Evolutionary conservation across 2,113 vertebrate species (phyloP).

Genomic region (Crocuta crocuta): DNA sequence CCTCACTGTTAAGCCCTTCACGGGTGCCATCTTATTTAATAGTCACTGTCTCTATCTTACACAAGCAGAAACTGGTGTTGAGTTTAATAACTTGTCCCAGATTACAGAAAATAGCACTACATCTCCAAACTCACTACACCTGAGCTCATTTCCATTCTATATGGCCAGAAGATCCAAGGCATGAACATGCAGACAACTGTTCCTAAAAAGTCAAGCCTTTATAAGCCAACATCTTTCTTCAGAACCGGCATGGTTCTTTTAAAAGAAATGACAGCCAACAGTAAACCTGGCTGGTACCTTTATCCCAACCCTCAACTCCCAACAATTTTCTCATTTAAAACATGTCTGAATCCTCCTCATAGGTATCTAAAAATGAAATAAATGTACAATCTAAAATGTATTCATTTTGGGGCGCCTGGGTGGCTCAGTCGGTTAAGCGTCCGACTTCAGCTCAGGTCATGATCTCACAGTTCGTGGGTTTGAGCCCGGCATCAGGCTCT

Average conservation of each 20-base stretch:
- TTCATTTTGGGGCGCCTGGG: background rate
- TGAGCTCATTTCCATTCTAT: background rate
- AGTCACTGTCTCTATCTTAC: background rate
- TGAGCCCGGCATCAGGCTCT: too few species aligned
- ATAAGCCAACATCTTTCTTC: background rate
- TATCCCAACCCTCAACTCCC: background rate
- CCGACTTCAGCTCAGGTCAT: too few species aligned
- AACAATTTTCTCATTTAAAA: constrained; percentile 49
- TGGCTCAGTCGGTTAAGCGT: too few species aligned
- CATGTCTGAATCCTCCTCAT: background rate
- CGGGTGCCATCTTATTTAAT: background rate
- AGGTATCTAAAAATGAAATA: background rate
- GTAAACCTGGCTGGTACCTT: background rate
- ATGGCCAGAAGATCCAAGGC: background rate
- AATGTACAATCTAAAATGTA: background rate
- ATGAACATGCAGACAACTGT: background rate
- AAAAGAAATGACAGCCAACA: background rate
- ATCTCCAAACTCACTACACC: background rate
- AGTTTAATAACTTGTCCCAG: background rate
- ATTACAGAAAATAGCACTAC: background rate
- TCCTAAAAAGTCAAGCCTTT: background rate
- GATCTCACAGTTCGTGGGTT: too few species aligned
- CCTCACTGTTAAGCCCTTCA: background rate
- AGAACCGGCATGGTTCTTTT: background rate
- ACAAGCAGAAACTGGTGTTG: background rate